phyloP scores from a whole-genome alignment of 2,888 invertebrate species.

The Caenorhabditis sp. region DNA sequence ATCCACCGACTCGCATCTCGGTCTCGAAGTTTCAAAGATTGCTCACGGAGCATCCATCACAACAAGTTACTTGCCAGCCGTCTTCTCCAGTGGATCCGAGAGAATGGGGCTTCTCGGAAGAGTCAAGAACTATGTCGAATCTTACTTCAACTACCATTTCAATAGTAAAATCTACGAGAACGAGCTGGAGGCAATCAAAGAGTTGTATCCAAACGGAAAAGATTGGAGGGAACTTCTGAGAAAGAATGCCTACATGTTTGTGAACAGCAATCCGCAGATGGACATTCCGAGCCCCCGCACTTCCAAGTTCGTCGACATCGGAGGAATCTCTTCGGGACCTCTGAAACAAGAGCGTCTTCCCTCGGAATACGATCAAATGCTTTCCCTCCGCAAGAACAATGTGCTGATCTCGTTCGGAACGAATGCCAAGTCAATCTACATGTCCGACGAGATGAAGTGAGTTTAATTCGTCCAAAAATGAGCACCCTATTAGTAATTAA shows the following conservation, averaged over 20 bases:
- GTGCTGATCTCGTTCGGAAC: slow-evolving; percentile 55
- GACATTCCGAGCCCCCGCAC: slow-evolving; percentile 49
- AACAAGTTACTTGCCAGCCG: slow-evolving; percentile 42
- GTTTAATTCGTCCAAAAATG: background rate
- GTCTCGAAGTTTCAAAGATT: slow-evolving; percentile 34
- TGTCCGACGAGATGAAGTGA: slow-evolving; percentile 49
- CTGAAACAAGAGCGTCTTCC: slow-evolving; percentile 18
- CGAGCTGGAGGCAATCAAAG: slow-evolving; percentile 18
- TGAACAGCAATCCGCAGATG: slow-evolving; percentile 48
- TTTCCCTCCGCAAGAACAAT: slow-evolving; percentile 34
- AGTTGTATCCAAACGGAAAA: slow-evolving; percentile 24
- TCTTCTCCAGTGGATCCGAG: slow-evolving; percentile 41
- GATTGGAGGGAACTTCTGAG: slow-evolving; percentile 26
- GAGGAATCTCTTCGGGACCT: slow-evolving; percentile 38
- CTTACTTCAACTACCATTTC: slow-evolving; percentile 50
- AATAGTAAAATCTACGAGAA: slow-evolving; percentile 39
- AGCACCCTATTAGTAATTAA: background rate
- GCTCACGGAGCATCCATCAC: slow-evolving; percentile 48
- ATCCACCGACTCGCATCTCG: slow-evolving; percentile 40
- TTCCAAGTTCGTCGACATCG: slow-evolving; percentile 45
- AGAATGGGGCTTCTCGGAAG: slow-evolving; percentile 31
- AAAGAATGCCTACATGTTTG: slow-evolving; percentile 50
- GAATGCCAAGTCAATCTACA: slow-evolving; percentile 38
- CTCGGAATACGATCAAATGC: slow-evolving; percentile 30
- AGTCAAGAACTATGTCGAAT: slow-evolving; percentile 37